Evolutionary conservation across 2,113 vertebrate species (phyloP).

Genomic region (Antechinus flavipes): DNA sequence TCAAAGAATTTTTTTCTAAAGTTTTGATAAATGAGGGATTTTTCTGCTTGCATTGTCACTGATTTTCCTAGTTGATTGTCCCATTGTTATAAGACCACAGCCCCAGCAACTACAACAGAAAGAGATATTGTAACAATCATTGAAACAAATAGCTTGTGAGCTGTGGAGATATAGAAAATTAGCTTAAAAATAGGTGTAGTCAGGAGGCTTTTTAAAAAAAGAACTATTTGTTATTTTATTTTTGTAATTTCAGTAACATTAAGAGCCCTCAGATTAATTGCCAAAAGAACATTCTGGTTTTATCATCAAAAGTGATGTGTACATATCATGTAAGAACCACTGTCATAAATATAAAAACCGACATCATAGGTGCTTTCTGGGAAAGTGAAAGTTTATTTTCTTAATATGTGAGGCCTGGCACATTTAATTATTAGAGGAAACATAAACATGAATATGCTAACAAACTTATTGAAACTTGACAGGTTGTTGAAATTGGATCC

Average conservation of each 20-base stretch:
- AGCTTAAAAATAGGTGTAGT: not conserved
- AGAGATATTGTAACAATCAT: not conserved
- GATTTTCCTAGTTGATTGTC: not conserved
- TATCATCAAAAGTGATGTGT: conserved; percentile 3
- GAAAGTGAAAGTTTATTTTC: conserved; percentile 24
- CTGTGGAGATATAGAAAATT: not conserved
- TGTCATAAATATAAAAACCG: not conserved
- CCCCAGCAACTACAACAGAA: not conserved
- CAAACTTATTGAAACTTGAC: conserved; percentile 50
- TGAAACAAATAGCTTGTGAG: not conserved
- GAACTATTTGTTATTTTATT: conserved; percentile 30
- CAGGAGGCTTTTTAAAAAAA: not conserved
- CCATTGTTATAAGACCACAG: not conserved
- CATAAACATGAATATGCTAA: conserved; percentile 26
- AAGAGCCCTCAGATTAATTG: not conserved
- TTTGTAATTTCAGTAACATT: conserved; percentile 13
- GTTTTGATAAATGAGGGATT: conserved; percentile 12
- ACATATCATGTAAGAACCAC: conserved; percentile 20
- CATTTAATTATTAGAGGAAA: conserved; percentile 34
- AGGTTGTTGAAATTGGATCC: conserved; percentile 51
- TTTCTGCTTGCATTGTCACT: not conserved
- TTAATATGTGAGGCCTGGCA: conserved; percentile 23
- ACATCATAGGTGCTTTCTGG: conserved; percentile 13
- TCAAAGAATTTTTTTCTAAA: conserved; percentile 16
- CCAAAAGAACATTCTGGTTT: not conserved